Conservation (phyloP, 37 sponge, comb jelly and placozoan species). For the Bolinopsis microptera region DNA sequence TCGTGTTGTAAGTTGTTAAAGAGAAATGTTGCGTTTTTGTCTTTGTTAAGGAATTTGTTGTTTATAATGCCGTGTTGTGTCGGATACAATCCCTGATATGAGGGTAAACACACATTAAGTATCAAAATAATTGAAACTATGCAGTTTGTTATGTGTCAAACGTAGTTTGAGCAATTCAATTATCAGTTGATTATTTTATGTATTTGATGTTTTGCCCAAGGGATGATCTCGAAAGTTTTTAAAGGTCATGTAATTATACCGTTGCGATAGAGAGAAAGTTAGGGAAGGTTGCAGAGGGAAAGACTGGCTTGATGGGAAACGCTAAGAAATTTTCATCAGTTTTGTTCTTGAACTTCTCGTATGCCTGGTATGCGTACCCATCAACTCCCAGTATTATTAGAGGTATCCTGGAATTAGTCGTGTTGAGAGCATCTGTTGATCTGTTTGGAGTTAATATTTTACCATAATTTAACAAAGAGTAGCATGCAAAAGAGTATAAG, state of each 20-base stretch:
- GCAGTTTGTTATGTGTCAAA: no score
- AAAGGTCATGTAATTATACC: no score
- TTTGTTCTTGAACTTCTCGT: background rate
- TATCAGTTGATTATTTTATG: no score
- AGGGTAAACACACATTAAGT: no score
- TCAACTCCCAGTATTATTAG: slow-evolving; percentile 16
- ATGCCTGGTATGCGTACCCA: slow-evolving; percentile 21
- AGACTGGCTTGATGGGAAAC: background rate
- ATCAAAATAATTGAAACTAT: no score
- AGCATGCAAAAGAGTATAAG: no score
- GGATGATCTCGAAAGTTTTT: no score
- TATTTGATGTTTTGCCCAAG: no score
- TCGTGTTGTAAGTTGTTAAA: background rate
- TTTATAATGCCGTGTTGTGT: background rate
- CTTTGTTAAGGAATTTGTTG: background rate
- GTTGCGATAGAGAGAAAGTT: slow-evolving; percentile 29
- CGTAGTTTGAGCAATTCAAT: no score
- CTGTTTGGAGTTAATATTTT: no score
- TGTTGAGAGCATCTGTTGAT: no score
- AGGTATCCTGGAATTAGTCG: background rate
- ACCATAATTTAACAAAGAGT: no score
- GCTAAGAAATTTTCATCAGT: background rate
- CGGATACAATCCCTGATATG: slow-evolving; percentile 23
- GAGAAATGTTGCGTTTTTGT: background rate
- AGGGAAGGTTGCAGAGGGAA: slow-evolving; percentile 30